phyloP scores from a whole-genome alignment of 2,888 invertebrate genomes.

The Synanthedon tipuliformis region DNA sequence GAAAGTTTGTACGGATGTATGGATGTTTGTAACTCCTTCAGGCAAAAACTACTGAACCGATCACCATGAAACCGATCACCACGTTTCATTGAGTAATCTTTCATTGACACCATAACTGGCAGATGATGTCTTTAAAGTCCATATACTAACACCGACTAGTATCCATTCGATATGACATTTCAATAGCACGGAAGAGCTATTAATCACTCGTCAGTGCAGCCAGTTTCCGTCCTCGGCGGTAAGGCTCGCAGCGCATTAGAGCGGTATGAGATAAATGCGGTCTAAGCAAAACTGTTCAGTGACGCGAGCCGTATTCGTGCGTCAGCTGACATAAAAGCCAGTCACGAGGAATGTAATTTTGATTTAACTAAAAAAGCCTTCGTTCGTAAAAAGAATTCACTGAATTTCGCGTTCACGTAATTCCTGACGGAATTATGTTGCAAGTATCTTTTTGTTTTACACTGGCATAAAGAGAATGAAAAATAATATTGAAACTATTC shows the following conservation, averaged over 20 bases:
- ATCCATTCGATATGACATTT: not conserved
- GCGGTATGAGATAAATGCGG: not conserved
- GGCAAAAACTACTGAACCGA: no score
- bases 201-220: not conserved
- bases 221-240: not conserved
- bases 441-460: no score
- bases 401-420: no score
- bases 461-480: no score
- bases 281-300: not conserved
- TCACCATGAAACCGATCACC: no score
- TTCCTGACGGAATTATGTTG: no score
- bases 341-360: slow-evolving; percentile 1
- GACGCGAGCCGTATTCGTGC: slow-evolving; percentile 2
- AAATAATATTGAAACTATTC: no score
- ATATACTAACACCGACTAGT: not conserved
- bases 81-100: no score
- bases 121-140: no score
- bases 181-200: not conserved
- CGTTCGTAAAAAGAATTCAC: not conserved
- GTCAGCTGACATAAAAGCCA: slow-evolving; percentile 2
- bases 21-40: no score
- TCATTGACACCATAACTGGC: no score
- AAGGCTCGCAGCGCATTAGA: not conserved
- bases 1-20: no score
- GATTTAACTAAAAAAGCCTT: not conserved